Evolutionary conservation across 2,888 invertebrate genomes (phyloP).

Genomic region (Coelinius sp.): DNA sequence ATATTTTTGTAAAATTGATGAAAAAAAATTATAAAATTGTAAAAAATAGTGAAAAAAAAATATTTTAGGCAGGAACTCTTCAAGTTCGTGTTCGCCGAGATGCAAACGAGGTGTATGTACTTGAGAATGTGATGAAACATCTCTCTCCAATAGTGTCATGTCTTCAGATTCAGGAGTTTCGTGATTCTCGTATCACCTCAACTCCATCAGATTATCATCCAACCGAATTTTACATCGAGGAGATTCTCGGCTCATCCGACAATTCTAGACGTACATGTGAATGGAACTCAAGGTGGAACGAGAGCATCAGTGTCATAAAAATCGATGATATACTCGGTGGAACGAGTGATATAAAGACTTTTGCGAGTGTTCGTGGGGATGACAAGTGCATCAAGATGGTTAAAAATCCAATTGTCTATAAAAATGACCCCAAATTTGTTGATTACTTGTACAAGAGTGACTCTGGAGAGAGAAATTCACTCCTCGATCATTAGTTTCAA

Average conservation of each 20-base stretch:
- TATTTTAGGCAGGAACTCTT: conserved; percentile 72
- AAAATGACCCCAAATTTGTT: conserved; percentile 41
- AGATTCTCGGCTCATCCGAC: conserved; percentile 45
- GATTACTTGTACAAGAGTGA: conserved; percentile 39
- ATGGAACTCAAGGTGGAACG: conserved; percentile 17
- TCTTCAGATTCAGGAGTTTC: conserved; percentile 74
- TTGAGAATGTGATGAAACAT: conserved; percentile 74
- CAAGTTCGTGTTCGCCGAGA: conserved; percentile 75
- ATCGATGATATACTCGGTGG: conserved; percentile 46
- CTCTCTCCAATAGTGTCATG: conserved; percentile 73
- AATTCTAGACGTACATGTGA: neutral
- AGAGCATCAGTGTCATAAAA: conserved; percentile 32
- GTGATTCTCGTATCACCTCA: conserved; percentile 41
- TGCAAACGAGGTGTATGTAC: conserved; percentile 76
- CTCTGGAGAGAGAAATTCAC: neutral
- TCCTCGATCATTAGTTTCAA: no score
- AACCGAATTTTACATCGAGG: conserved; percentile 57
- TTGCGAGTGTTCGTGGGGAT: conserved; percentile 6
- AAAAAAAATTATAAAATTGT: no score
- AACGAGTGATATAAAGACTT: conserved; percentile 31
- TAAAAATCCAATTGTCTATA: conserved; percentile 9
- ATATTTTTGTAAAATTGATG: no score
- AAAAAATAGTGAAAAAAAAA: neutral
- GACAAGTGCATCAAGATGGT: neutral
- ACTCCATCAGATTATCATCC: conserved; percentile 30